A percentile compares a stretch with the other conserved stretches of the same genome.
These are phyloP conservation scores for Perizoma flavofasciatum DNA, from an alignment of 2,888 invertebrate species.

Conservation along the genomic window DNA sequence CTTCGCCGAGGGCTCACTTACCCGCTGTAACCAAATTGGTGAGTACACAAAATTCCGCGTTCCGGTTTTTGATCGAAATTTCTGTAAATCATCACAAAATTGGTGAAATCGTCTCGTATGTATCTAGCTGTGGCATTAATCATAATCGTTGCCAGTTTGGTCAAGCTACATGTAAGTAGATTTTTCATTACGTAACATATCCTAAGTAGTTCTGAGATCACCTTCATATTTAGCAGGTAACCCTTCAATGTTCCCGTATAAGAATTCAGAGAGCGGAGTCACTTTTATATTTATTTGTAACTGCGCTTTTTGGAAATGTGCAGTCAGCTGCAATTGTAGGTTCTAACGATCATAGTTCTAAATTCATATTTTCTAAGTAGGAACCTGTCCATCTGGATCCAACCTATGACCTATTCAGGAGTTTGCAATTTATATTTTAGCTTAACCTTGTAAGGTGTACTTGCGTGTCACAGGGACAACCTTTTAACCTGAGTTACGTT, in stretches of 20 bases:
- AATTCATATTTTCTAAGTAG: not conserved
- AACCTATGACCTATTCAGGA: too few species aligned
- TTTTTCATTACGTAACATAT: slow-evolving; percentile 27
- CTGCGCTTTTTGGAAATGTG: not conserved
- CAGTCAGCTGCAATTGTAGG: not conserved
- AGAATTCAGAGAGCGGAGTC: too few species aligned
- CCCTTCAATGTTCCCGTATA: too few species aligned
- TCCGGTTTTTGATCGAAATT: slow-evolving; percentile 36
- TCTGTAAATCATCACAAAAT: slow-evolving; percentile 36
- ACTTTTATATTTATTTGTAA: not conserved
- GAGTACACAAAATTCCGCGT: slow-evolving; percentile 66
- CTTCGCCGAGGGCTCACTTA: slow-evolving; percentile 53
- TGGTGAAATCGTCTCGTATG: slow-evolving; percentile 56
- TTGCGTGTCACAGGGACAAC: too few species aligned
- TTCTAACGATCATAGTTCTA: not conserved
- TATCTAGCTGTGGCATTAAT: slow-evolving; percentile 80
- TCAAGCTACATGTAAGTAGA: slow-evolving; percentile 76
- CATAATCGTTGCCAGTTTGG: slow-evolving; percentile 77
- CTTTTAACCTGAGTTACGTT: too few species aligned
- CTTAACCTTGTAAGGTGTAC: too few species aligned
- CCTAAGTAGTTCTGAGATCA: too few species aligned
- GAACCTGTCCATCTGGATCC: too few species aligned
- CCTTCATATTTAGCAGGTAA: too few species aligned
- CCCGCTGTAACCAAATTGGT: slow-evolving; percentile 65
- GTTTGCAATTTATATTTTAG: too few species aligned